phyloP scores from a whole-genome alignment of 2,113 vertebrate genomes.

The Malurus melanocephalus region DNA sequence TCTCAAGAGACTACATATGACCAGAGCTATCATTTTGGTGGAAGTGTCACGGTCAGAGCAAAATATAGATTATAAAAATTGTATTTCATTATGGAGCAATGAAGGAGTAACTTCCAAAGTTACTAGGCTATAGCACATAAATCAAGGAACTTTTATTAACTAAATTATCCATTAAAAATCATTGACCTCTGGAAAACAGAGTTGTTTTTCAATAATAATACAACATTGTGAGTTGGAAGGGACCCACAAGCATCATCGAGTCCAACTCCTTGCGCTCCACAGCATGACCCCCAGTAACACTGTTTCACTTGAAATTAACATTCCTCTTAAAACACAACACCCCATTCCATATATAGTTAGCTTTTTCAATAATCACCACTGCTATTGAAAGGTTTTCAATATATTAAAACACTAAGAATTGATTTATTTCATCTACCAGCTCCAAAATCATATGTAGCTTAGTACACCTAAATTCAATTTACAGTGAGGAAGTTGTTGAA shows the following conservation, averaged over 20 bases:
- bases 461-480: neutral
- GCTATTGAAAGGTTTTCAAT: neutral
- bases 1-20: neutral
- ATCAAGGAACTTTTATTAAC: neutral
- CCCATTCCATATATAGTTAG: neutral
- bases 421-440: neutral
- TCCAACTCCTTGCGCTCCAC: neutral
- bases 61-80: neutral
- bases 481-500: neutral
- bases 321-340: neutral
- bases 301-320: neutral
- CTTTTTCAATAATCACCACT: neutral
- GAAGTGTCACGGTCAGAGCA: neutral
- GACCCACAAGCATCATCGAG: neutral
- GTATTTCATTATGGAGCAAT: neutral
- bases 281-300: neutral
- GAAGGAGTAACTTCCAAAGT: neutral
- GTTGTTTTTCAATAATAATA: neutral
- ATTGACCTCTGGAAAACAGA: neutral
- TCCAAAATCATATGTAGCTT: neutral
- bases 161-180: neutral
- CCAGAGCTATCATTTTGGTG: neutral
- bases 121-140: neutral
- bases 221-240: neutral
- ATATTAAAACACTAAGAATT: neutral